A percentile compares a stretch with the other conserved stretches of the same genome.
These are phyloP conservation scores for Nesogale talazaci DNA, from an alignment of 2,113 vertebrate genomes.

Conservation along the genomic window DNA sequence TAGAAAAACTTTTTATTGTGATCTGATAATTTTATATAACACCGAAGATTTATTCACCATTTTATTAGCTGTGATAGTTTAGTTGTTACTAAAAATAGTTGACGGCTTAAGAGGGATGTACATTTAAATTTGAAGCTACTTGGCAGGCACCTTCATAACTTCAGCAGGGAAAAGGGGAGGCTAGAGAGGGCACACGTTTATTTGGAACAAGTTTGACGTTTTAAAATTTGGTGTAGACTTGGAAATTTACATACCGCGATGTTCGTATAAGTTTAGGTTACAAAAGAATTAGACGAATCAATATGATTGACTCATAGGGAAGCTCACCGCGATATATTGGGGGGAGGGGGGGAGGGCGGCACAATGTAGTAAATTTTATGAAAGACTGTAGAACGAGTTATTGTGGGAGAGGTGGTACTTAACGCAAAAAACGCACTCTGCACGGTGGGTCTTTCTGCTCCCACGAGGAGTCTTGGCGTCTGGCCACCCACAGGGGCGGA, in stretches of 20 bases:
- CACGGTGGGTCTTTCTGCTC: too few relatives aligned
- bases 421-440: too few relatives aligned
- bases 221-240: not conserved
- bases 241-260: not conserved
- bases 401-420: too few relatives aligned
- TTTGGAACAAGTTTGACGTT: not conserved
- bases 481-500: too few relatives aligned
- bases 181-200: not conserved
- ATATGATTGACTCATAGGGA: not conserved
- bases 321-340: not conserved
- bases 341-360: not conserved
- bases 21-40: not conserved
- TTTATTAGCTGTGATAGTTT: not conserved
- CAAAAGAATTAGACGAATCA: not conserved
- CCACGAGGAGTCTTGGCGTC: too few relatives aligned
- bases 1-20: not conserved
- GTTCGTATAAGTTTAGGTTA: not conserved
- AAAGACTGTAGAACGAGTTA: not conserved
- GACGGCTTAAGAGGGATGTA: not conserved
- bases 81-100: not conserved
- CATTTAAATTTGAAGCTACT: not conserved
- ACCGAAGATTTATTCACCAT: not conserved
- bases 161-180: not conserved
- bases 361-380: not conserved
- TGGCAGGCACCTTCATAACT: conserved; percentile 22